These are phyloP conservation scores for Mesorhabditis sp. DNA, from an alignment of 2,888 invertebrate species.

Conservation along the genomic window DNA sequence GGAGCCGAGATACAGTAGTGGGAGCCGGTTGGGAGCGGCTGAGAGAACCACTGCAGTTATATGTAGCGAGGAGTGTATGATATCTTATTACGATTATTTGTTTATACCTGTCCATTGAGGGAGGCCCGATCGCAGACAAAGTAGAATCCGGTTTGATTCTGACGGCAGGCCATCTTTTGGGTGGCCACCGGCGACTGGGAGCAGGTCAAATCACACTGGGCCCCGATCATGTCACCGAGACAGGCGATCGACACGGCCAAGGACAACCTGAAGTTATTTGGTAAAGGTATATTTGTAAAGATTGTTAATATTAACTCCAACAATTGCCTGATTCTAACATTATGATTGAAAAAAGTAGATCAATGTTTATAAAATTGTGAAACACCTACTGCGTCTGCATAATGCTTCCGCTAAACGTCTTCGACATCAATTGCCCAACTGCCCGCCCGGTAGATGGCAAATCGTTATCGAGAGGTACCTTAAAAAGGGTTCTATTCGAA, in stretches of 20 bases:
- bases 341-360: too few relatives aligned
- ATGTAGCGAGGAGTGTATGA: too few relatives aligned
- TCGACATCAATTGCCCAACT: slow-evolving; percentile 13
- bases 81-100: too few relatives aligned
- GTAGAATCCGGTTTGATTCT: slow-evolving; percentile 44
- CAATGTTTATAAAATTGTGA: too few relatives aligned
- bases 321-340: too few relatives aligned
- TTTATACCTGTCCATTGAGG: slow-evolving; percentile 23
- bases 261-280: slow-evolving; percentile 20
- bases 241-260: slow-evolving; percentile 48
- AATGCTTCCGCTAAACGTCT: slow-evolving; percentile 34
- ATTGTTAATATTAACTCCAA: too few relatives aligned
- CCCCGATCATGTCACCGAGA: slow-evolving; percentile 42
- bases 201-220: slow-evolving; percentile 48
- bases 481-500: not conserved
- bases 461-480: slow-evolving; percentile 19
- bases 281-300: too few relatives aligned
- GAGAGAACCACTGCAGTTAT: too few relatives aligned
- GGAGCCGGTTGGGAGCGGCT: too few relatives aligned
- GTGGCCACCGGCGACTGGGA: slow-evolving; percentile 31
- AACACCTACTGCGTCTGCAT: slow-evolving; percentile 32
- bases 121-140: slow-evolving; percentile 38
- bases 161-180: slow-evolving; percentile 32
- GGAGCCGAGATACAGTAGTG: too few relatives aligned
- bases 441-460: slow-evolving; percentile 27